Evolutionary conservation across 2,797 vertebrate genomes (phyloP).

Genomic region (Micropoecilia bifurca): DNA sequence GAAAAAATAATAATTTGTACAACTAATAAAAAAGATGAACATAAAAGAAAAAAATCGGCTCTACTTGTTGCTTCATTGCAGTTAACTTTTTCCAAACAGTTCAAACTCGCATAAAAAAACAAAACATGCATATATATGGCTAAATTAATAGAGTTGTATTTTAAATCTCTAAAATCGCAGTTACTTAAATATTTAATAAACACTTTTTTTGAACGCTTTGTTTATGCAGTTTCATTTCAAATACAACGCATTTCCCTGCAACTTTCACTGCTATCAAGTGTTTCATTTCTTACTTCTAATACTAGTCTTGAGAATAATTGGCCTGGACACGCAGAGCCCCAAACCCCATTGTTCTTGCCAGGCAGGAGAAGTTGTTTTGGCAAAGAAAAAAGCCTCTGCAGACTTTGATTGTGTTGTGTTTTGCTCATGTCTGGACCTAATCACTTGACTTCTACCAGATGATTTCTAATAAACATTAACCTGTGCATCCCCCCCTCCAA

Average conservation of each 20-base stretch:
- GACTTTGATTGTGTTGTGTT: constrained; percentile 31
- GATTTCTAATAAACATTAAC: constrained; percentile 45
- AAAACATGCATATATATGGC: accelerated
- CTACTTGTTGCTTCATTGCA: constrained; percentile 61
- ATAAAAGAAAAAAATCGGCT: neutral
- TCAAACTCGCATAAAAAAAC: neutral
- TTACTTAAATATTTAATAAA: neutral
- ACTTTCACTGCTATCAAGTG: constrained; percentile 38
- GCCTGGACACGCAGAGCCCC: constrained; percentile 52
- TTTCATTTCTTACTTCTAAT: constrained; percentile 35
- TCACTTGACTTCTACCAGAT: constrained; percentile 25
- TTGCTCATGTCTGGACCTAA: constrained; percentile 33
- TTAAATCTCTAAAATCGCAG: neutral
- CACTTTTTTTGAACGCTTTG: neutral
- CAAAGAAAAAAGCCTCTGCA: constrained; percentile 40
- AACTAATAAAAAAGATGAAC: neutral
- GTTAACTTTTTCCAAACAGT: constrained; percentile 7
- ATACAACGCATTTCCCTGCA: neutral
- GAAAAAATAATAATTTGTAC: neutral
- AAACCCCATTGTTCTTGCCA: constrained; percentile 47
- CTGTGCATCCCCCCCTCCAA: constrained; percentile 30
- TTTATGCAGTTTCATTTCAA: neutral
- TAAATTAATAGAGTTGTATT: neutral
- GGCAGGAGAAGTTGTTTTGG: constrained; percentile 56
- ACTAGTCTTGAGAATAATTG: constrained; percentile 61